Conservation (phyloP, 2,113 vertebrate genomes). For the Genyomyrus donnyi region DNA sequence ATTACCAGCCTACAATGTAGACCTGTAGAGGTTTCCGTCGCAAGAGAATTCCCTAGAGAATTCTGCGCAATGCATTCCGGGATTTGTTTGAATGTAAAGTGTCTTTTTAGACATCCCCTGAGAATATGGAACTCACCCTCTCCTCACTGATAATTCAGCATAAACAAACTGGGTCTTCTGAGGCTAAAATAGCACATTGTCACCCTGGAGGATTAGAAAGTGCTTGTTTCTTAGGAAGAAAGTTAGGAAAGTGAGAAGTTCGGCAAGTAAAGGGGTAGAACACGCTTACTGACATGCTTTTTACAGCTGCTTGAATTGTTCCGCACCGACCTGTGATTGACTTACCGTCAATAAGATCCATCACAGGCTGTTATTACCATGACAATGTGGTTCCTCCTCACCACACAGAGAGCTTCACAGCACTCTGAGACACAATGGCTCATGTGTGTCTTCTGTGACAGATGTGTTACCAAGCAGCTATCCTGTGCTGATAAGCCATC, state of each 20-base stretch:
- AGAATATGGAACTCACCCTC: not conserved
- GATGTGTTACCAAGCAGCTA: not conserved
- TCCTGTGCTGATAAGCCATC: not conserved
- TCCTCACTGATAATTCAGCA: constrained; percentile 6
- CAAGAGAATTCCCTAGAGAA: not conserved
- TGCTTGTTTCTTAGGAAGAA: constrained; percentile 12
- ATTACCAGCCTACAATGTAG: not conserved
- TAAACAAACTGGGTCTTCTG: constrained; percentile 11
- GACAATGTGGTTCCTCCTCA: not conserved
- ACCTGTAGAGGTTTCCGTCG: not conserved
- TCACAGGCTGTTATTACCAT: not conserved
- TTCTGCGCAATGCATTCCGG: constrained; percentile 9
- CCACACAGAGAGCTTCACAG: not conserved
- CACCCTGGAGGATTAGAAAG: not conserved
- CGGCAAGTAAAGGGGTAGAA: not conserved
- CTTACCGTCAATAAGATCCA: not conserved
- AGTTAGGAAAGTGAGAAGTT: constrained; percentile 8
- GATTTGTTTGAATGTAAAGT: constrained; percentile 13
- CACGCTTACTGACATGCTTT: not conserved
- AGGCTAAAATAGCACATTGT: constrained; percentile 9
- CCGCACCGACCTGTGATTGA: not conserved
- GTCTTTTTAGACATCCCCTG: constrained; percentile 1
- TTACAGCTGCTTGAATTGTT: not conserved
- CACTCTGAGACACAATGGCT: not conserved
- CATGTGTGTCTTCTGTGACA: not conserved